A percentile compares a stretch with the other conserved stretches of the same genome.
phyloP scores from a whole-genome alignment of 2,888 invertebrate genomes.

The Crepidodera aurea region DNA sequence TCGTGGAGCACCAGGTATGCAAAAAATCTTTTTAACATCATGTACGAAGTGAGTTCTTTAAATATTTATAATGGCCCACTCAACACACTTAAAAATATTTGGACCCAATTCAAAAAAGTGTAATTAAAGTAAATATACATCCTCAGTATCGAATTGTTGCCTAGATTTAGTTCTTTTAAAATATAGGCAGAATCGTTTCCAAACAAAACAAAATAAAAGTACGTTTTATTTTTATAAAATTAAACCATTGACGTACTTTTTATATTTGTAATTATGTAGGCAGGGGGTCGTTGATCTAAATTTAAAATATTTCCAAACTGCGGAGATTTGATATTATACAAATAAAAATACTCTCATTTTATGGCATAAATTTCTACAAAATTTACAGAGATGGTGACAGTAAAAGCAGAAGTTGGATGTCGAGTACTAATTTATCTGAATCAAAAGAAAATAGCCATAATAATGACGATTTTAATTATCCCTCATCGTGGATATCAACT shows the following conservation, averaged over 20 bases:
- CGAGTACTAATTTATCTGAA: slow-evolving; percentile 72
- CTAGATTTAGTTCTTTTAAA: not conserved
- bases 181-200: not conserved
- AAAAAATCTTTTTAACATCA: not conserved
- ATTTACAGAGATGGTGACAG: slow-evolving; percentile 45
- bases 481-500: slow-evolving; percentile 82
- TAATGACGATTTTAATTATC: slow-evolving; percentile 49
- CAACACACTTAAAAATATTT: slow-evolving; percentile 2
- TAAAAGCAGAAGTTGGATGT: slow-evolving; percentile 75
- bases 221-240: not conserved
- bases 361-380: too few relatives aligned
- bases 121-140: slow-evolving; percentile 7
- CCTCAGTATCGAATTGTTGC: not conserved
- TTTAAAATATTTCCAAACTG: not conserved
- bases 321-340: not conserved
- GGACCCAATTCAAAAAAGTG: slow-evolving; percentile 8
- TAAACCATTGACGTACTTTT: not conserved
- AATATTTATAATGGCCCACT: not conserved
- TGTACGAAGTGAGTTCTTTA: not conserved
- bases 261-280: too few relatives aligned
- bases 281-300: too few relatives aligned
- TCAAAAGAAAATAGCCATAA: slow-evolving; percentile 47
- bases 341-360: not conserved
- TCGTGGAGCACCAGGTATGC: slow-evolving; percentile 67
- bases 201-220: not conserved